A percentile compares a stretch with the other conserved stretches of the same genome.
phyloP scores from a whole-genome alignment of 2,888 invertebrate genomes.

The Crocallis elinguaria region DNA sequence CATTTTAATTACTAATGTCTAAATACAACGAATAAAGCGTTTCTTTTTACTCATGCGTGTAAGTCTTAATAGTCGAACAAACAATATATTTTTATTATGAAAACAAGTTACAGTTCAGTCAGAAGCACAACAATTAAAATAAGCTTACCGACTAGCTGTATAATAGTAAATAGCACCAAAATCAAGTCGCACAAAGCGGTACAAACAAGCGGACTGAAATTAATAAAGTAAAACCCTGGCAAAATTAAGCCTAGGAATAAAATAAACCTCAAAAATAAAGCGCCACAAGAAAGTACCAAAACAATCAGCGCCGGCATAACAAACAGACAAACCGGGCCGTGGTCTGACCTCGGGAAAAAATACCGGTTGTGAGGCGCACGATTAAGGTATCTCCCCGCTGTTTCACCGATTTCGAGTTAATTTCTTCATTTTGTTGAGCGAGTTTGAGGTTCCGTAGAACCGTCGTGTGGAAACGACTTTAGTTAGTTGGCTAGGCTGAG shows the following conservation, averaged over 20 bases:
- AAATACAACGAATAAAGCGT: no score
- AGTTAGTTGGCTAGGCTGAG: no score
- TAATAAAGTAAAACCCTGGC: no score
- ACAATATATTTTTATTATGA: no score
- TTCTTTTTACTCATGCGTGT: no score
- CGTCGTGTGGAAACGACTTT: no score
- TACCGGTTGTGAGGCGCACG: conserved; percentile 62
- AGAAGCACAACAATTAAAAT: no score
- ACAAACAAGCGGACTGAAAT: no score
- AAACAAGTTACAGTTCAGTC: no score
- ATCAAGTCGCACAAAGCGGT: no score
- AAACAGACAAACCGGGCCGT: conserved; percentile 44
- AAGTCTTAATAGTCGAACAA: no score
- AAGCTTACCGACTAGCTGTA: not conserved
- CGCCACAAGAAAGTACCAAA: conserved; percentile 20
- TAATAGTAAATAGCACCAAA: not conserved
- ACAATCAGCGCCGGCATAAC: conserved; percentile 49
- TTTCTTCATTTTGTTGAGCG: conserved; percentile 72
- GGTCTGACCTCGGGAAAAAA: conserved; percentile 53
- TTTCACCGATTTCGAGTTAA: conserved; percentile 77
- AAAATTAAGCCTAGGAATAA: not conserved
- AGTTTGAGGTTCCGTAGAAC: not conserved
- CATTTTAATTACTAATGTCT: no score
- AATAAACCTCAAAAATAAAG: not conserved
- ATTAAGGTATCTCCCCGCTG: conserved; percentile 74